Percentiles rank a stretch among this genome's conserved stretches.
Evolutionary conservation across 2,113 vertebrate species (phyloP).

Genomic region (Chlorocebus sabaeus): DNA sequence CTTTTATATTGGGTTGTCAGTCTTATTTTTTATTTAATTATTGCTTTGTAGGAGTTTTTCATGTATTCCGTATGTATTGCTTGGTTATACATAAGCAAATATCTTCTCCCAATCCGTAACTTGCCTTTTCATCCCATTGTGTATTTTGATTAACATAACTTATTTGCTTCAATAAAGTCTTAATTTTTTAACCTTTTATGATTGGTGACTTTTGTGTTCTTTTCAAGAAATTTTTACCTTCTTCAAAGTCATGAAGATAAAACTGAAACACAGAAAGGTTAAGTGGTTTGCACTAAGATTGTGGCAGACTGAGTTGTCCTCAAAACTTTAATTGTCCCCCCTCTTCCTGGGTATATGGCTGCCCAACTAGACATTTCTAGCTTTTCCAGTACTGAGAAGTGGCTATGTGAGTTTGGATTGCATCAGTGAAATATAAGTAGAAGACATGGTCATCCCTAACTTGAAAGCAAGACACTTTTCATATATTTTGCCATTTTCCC

Average conservation of each 20-base stretch:
- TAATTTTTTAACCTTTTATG: neutral
- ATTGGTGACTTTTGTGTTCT: neutral
- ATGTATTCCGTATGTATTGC: neutral
- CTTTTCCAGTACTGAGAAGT: neutral
- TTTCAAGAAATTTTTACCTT: slow-evolving; percentile 26
- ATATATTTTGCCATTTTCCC: neutral
- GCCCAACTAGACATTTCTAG: neutral
- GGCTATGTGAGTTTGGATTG: neutral
- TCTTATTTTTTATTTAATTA: neutral
- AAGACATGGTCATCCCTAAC: slow-evolving; percentile 7
- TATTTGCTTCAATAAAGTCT: slow-evolving; percentile 34
- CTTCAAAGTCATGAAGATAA: slow-evolving; percentile 10
- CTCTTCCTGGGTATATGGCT: neutral
- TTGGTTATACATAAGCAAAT: neutral
- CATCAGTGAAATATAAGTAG: neutral
- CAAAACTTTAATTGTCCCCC: neutral
- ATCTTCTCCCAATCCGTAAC: neutral
- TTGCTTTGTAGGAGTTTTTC: neutral
- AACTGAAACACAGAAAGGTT: neutral
- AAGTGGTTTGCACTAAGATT: neutral
- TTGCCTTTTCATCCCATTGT: slow-evolving; percentile 10
- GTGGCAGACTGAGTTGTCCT: neutral
- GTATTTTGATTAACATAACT: slow-evolving; percentile 20
- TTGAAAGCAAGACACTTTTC: slow-evolving; percentile 19
- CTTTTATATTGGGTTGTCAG: slow-evolving; percentile 1